A percentile compares a stretch with the other conserved stretches of the same genome.
Conservation (phyloP, 2,888 invertebrate species). For the Aspidiotus destructor region DNA sequence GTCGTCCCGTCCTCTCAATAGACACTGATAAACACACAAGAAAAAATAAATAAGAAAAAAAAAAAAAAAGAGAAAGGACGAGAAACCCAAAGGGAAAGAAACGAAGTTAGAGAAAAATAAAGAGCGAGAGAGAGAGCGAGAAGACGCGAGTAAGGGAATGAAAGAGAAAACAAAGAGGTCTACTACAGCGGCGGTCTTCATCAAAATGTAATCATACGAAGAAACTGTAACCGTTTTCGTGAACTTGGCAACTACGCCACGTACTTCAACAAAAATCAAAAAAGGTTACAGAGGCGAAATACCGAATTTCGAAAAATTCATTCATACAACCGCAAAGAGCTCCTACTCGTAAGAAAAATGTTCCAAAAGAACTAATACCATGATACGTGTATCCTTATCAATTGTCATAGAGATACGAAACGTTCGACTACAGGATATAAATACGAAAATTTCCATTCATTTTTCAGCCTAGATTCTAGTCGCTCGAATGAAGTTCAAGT, state of each 20-base stretch:
- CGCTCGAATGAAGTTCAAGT: too few species aligned
- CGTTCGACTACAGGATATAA: too few species aligned
- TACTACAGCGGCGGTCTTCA: conserved; percentile 1
- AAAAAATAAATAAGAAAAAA: neutral
- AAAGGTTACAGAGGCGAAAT: too few species aligned
- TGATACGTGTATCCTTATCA: too few species aligned
- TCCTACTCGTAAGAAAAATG: too few species aligned
- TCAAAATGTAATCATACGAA: neutral
- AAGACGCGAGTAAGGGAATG: neutral
- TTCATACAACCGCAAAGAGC: too few species aligned
- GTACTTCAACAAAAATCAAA: neutral
- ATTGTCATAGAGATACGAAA: too few species aligned
- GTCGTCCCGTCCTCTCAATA: conserved; percentile 17
- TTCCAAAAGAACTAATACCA: too few species aligned
- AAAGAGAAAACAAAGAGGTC: conserved; percentile 1
- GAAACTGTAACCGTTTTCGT: neutral
- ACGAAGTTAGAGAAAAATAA: neutral
- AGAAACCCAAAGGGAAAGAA: neutral
- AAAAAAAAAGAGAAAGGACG: conserved; percentile 1
- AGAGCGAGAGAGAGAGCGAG: neutral
- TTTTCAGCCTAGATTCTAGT: too few species aligned
- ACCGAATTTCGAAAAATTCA: neutral
- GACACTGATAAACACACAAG: conserved; percentile 6
- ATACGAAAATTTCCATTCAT: too few species aligned
- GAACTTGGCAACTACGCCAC: neutral